Percentiles rank a stretch among this genome's conserved stretches.
Evolutionary conservation across 2,888 invertebrate species (phyloP).

Genomic region (Eilema sororculum): DNA sequence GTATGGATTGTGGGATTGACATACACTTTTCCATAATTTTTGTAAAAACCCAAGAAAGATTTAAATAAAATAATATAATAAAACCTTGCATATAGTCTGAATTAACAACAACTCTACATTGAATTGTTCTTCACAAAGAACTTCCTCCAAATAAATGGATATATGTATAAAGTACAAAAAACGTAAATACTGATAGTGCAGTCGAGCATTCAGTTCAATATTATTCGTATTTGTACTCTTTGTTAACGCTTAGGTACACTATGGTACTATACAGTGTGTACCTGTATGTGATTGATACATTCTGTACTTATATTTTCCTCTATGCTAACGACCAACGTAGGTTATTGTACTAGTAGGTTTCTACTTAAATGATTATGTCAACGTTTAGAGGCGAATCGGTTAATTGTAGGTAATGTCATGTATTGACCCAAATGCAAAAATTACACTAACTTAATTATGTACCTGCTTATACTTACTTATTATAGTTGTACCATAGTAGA

Average conservation of each 20-base stretch:
- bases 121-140: neutral
- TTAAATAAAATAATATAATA: no score
- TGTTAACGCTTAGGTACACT: neutral
- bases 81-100: neutral
- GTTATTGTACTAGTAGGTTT: neutral
- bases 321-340: neutral
- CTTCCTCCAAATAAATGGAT: neutral
- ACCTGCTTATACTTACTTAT: no score
- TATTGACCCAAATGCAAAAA: neutral
- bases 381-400: neutral
- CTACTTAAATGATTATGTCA: neutral
- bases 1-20: no score
- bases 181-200: no score
- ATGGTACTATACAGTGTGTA: no score
- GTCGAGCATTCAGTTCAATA: neutral
- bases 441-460: no score
- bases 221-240: neutral
- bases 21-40: no score
- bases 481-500: no score
- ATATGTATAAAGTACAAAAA: no score
- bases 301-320: neutral
- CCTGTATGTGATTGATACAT: neutral
- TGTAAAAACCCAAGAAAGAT: neutral
- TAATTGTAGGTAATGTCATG: neutral
- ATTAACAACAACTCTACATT: no score